These are phyloP conservation scores for Eubasilissa splendida DNA, from an alignment of 2,888 invertebrate genomes.

Conservation along the genomic window DNA sequence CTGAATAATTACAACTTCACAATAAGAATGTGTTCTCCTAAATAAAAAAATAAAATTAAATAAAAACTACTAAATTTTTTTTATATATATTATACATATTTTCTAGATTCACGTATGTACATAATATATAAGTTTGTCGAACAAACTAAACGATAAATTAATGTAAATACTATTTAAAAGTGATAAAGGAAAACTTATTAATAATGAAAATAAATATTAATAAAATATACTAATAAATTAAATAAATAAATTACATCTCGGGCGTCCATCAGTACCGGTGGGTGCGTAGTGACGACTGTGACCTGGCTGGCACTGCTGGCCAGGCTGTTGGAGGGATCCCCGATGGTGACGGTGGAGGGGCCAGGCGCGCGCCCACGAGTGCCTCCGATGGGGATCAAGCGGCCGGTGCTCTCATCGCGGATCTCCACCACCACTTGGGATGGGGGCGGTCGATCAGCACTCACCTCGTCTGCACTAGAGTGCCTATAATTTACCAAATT, in stretches of 20 bases:
- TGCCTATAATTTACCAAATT: conserved; percentile 33
- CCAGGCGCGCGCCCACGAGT: conserved; percentile 1
- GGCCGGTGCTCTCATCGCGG: conserved; percentile 56
- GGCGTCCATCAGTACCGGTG: conserved; percentile 80
- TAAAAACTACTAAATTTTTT: too few relatives aligned
- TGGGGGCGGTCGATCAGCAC: background rate
- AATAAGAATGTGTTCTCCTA: too few relatives aligned
- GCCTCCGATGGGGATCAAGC: conserved; percentile 54
- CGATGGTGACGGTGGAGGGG: conserved; percentile 60
- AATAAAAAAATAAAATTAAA: too few relatives aligned
- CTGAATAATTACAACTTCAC: too few relatives aligned
- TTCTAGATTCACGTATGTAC: too few relatives aligned
- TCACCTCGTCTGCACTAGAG: conserved; percentile 48
- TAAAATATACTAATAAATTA: too few relatives aligned
- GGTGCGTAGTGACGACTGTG: conserved; percentile 89
- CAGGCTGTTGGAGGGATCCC: conserved; percentile 79
- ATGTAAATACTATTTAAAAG: background rate
- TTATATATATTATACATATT: too few relatives aligned
- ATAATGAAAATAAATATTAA: too few relatives aligned
- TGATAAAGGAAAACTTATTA: too few relatives aligned
- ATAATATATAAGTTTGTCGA: too few relatives aligned
- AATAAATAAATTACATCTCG: conserved; percentile 32
- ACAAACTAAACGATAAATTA: background rate
- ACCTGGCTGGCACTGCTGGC: conserved; percentile 82
- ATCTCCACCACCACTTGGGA: conserved; percentile 58